Evolutionary conservation across 1,140 invertebrate species (phyloP).

Genomic region (Drosophila bipectinata): DNA sequence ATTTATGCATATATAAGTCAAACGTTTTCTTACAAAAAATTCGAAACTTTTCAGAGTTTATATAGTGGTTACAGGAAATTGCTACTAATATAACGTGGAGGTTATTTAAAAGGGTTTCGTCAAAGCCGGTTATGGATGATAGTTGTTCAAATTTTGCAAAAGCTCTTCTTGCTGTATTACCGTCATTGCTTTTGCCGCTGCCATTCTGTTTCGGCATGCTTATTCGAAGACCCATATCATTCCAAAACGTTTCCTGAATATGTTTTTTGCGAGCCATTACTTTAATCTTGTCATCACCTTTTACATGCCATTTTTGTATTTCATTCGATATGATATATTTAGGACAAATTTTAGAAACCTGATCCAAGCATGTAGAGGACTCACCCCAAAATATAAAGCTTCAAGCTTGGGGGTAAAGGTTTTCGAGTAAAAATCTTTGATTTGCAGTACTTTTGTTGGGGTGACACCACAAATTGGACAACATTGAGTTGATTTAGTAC

Average conservation of each 20-base stretch:
- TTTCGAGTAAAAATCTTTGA: slow-evolving; percentile 22
- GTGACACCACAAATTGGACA: slow-evolving; percentile 29
- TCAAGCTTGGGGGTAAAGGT: slow-evolving; percentile 11
- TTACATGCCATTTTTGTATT: slow-evolving; percentile 14
- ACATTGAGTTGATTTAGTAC: slow-evolving; percentile 28
- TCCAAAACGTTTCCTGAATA: slow-evolving; percentile 21
- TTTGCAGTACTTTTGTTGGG: slow-evolving; percentile 20
- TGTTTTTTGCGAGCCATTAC: slow-evolving; percentile 1
- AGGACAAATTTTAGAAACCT: too few relatives aligned
- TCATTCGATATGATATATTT: not conserved
- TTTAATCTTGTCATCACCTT: slow-evolving; percentile 10
- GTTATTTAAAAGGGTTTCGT: slow-evolving; percentile 16
- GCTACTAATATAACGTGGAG: slow-evolving; percentile 8
- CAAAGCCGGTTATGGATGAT: not conserved
- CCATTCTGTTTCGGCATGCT: slow-evolving; percentile 16
- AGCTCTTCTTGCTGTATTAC: slow-evolving; percentile 18
- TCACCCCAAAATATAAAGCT: slow-evolving; percentile 23
- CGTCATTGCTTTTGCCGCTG: slow-evolving; percentile 14
- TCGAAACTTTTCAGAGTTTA: slow-evolving; percentile 4
- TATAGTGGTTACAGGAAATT: slow-evolving; percentile 1
- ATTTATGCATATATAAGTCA: slow-evolving; percentile 7
- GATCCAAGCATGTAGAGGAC: slow-evolving; percentile 6
- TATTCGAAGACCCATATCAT: slow-evolving; percentile 17
- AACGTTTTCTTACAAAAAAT: not conserved
- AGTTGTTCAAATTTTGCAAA: slow-evolving; percentile 1